Conservation (phyloP, 2,888 invertebrate species). For the Argyresthia albistria region DNA sequence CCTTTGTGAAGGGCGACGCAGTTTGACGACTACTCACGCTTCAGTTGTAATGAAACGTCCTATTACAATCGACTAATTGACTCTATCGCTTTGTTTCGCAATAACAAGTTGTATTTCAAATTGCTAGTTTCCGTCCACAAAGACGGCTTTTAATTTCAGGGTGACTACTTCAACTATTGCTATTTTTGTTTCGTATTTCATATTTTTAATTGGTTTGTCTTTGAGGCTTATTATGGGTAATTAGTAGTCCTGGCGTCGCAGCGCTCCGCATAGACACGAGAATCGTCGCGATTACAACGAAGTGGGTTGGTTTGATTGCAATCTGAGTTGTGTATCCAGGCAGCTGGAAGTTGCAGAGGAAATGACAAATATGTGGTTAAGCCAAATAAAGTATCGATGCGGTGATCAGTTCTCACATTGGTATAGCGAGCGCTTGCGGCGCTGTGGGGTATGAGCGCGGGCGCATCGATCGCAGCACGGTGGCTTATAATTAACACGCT, state of each 20-base stretch:
- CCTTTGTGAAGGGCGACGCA: conserved; percentile 26
- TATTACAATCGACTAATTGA: conserved; percentile 41
- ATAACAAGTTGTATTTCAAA: conserved; percentile 32
- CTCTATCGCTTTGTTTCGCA: conserved; percentile 18
- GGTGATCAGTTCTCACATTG: conserved; percentile 49
- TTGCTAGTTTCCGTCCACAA: conserved; percentile 24
- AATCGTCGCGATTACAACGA: too few species aligned
- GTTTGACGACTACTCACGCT: conserved; percentile 28
- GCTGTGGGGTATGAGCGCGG: conserved; percentile 9
- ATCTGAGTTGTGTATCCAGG: conserved; percentile 9
- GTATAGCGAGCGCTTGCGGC: conserved; percentile 40
- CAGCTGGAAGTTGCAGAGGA: conserved; percentile 43
- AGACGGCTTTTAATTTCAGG: conserved; percentile 21
- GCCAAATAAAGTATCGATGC: conserved; percentile 46
- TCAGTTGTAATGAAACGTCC: conserved; percentile 33
- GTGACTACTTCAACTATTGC: conserved; percentile 14
- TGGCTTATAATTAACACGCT: conserved; percentile 73
- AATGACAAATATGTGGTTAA: conserved; percentile 46
- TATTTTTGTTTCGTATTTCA: conserved; percentile 12
- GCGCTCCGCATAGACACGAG: too few species aligned
- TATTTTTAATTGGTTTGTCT: too few species aligned
- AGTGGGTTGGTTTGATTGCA: too few species aligned
- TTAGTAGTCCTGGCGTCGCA: too few species aligned
- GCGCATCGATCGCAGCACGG: conserved; percentile 43
- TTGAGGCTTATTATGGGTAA: too few species aligned